Conservation (phyloP, 2,888 invertebrate genomes). For the Eurytoma californica region DNA sequence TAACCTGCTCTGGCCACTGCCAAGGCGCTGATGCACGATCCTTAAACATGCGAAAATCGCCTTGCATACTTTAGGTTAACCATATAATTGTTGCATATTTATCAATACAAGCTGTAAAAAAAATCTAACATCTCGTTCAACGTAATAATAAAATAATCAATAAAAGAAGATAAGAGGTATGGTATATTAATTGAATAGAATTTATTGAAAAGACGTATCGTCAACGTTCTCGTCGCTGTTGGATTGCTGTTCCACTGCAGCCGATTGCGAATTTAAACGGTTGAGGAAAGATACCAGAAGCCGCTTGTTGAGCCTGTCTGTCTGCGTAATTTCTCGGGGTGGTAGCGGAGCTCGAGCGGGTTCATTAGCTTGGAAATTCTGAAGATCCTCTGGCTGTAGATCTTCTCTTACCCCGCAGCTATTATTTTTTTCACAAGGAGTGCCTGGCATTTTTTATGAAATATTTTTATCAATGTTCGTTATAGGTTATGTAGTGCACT, state of each 20-base stretch:
- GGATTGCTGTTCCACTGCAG: slow-evolving; percentile 4
- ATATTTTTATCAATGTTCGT: neutral
- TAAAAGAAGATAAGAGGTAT: no score
- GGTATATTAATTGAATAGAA: neutral
- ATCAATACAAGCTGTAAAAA: no score
- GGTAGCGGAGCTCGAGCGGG: slow-evolving; percentile 52
- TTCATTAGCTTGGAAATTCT: slow-evolving; percentile 56
- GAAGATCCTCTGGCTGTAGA: slow-evolving; percentile 46
- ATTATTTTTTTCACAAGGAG: slow-evolving; percentile 61
- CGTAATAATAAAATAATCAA: no score
- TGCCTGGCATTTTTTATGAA: slow-evolving; percentile 66
- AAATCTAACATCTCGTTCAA: no score
- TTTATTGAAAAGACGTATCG: slow-evolving; percentile 44
- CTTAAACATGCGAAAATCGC: no score
- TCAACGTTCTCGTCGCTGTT: slow-evolving; percentile 21
- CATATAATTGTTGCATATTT: no score
- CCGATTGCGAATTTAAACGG: slow-evolving; percentile 73
- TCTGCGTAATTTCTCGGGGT: slow-evolving; percentile 78
- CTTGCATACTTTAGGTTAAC: no score
- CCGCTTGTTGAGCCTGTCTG: slow-evolving; percentile 82
- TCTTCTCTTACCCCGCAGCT: slow-evolving; percentile 55
- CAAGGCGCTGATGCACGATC: no score
- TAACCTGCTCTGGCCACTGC: no score
- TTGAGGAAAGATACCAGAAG: slow-evolving; percentile 80
- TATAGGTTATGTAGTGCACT: slow-evolving; percentile 16